These are phyloP conservation scores for Caenorhabditis elegans DNA, from an alignment of 1,140 invertebrate species.

Conservation along the genomic window DNA sequence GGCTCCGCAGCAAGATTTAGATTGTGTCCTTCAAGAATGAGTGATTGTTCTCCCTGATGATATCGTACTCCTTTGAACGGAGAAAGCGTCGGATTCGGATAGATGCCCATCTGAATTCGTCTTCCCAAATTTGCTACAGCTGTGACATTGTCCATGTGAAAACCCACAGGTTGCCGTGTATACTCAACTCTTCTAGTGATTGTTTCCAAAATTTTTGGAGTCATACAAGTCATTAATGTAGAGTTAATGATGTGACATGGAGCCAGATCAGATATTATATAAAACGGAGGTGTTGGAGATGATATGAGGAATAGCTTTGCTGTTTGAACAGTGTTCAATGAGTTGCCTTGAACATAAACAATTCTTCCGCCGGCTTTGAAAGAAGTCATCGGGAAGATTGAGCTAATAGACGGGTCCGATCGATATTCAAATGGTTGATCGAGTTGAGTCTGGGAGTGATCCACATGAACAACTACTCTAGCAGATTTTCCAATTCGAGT, in stretches of 20 bases:
- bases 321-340: conserved; percentile 56
- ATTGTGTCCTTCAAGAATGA: conserved; percentile 81
- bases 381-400: conserved; percentile 66
- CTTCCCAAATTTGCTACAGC: conserved; percentile 82
- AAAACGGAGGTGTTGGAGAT: conserved; percentile 38
- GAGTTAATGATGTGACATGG: conserved; percentile 80
- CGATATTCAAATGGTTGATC: conserved; percentile 77
- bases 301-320: conserved; percentile 57
- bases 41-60: conserved; percentile 87
- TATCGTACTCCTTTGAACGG: conserved; percentile 77
- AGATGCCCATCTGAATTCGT: conserved; percentile 81
- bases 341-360: conserved; percentile 73
- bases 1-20: conserved; percentile 55
- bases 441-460: neutral
- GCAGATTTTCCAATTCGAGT: conserved; percentile 74
- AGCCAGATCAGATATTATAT: conserved; percentile 56
- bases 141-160: conserved; percentile 92
- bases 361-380: conserved; percentile 80
- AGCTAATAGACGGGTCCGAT: conserved; percentile 80
- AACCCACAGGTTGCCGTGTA: conserved; percentile 70
- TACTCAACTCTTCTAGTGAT: conserved; percentile 35
- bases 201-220: conserved; percentile 71
- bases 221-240: conserved; percentile 90
- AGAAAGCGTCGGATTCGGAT: conserved; percentile 86
- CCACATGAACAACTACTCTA: neutral